Evolutionary conservation across 2,113 vertebrate genomes (phyloP), one percentile per base, ranked within the genome.

Genomic region (Epinephelus fuscoguttatus): DNA sequence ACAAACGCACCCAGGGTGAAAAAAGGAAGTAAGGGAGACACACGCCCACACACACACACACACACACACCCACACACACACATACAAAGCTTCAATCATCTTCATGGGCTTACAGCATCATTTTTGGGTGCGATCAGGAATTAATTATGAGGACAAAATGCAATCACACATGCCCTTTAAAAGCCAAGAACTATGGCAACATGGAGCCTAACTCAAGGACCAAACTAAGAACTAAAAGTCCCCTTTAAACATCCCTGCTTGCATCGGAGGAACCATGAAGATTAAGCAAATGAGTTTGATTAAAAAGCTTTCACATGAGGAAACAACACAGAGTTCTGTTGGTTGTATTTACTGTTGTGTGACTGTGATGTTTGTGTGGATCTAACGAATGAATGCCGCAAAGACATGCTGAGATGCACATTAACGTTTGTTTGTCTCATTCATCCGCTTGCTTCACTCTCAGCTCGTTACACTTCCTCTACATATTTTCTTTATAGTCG

Each of bases 1-100:
- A 69, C 52, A 47, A 25, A 73, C 18, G 27, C 53, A 17, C 60
- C 70, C 27, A 52, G 55, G 75, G 67, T 40, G 45, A 60, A 70
- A 70, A 33, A 59, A 27, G 3, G 52, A 66, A 42, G 69, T 21
- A 49, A 27, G 40, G 15, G 8, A 47, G 5, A 21, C 27, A 37
- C 64, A 63, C 57, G 52, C 49, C 45, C 17, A 15, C 42, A 53
- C 52, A 18, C 8, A 17, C 52, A 18, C 8, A 21, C 27, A 27
- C 2, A 27, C 27, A 27, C 27, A 27, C 27, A 27, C 27, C 2
- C 27, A 33, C 63, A 63, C 57, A 59, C 47, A 52, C 17, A 15
- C 42, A 10, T 21, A 18, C 49, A 18, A 40, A 17, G 52, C 30
- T 59, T 71, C 45, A 53, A 52, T 64, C 68, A 47, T 56, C 50